Percentiles rank a stretch among this genome's conserved stretches.
These are phyloP conservation scores for Euplexia lucipara DNA, from an alignment of 2,888 invertebrate genomes.

Conservation along the genomic window DNA sequence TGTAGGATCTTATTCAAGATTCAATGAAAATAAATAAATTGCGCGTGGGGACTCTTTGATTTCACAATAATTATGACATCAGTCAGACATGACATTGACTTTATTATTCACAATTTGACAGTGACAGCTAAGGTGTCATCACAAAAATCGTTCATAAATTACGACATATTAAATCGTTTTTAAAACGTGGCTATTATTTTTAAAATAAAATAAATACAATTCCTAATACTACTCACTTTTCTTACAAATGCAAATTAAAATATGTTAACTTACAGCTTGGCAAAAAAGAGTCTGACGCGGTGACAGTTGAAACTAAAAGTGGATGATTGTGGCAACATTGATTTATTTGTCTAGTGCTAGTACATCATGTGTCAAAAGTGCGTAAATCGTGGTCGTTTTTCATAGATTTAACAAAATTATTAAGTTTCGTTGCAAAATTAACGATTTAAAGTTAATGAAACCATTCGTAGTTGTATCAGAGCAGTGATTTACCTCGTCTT, in stretches of 20 bases:
- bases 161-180: not conserved
- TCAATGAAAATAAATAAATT: constrained; percentile 60
- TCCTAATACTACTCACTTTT: not conserved
- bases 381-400: no score
- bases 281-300: no score
- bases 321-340: no score
- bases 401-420: no score
- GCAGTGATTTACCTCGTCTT: no score
- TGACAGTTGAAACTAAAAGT: no score
- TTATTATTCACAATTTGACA: not conserved
- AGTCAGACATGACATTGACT: constrained; percentile 31
- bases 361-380: no score
- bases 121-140: not conserved
- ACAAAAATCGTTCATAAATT: constrained; percentile 35
- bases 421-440: no score
- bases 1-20: constrained; percentile 34
- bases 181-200: not conserved
- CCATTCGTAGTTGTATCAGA: no score
- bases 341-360: no score
- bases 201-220: not conserved
- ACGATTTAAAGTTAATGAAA: no score
- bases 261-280: not conserved
- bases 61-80: constrained; percentile 36
- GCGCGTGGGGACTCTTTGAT: constrained; percentile 54
- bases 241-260: not conserved